Percentiles rank a stretch among this genome's conserved stretches.
These are phyloP conservation scores for Eumaeus atala DNA, from an alignment of 1,140 invertebrate species.

Conservation along the genomic window DNA sequence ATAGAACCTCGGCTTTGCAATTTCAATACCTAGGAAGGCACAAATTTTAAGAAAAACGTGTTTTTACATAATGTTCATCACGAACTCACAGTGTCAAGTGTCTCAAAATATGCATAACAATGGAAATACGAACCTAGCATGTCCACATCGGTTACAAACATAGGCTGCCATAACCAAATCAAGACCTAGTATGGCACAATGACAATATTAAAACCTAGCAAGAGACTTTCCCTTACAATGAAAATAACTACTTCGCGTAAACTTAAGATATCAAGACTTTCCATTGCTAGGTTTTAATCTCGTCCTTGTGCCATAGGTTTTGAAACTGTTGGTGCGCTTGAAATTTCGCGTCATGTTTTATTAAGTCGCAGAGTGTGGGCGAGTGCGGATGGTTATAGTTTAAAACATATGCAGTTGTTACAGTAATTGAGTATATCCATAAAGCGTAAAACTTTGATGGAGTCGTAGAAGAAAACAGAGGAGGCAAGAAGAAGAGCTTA, in stretches of 20 bases:
- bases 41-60: no score
- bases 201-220: conserved; percentile 14
- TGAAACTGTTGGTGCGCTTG: no score
- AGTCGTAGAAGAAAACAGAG: conserved; percentile 11
- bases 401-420: conserved; percentile 11
- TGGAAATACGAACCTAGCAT: background rate
- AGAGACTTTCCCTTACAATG: conserved; percentile 13
- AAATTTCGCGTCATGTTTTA: conserved; percentile 9
- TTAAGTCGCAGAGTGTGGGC: conserved; percentile 10
- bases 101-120: conserved; percentile 13
- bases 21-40: no score
- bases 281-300: conserved; percentile 13
- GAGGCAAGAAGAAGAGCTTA: conserved; percentile 8
- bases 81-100: conserved; percentile 9
- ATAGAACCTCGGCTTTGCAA: no score
- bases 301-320: no score
- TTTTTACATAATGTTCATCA: no score
- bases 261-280: no score
- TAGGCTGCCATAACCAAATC: conserved; percentile 7
- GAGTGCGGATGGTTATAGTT: conserved; percentile 8
- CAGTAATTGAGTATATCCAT: conserved; percentile 13
- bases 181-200: conserved; percentile 15
- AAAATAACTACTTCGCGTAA: no score
- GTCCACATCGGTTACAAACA: conserved; percentile 7
- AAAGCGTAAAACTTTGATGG: conserved; percentile 11